Evolutionary conservation across 1,140 invertebrate genomes (phyloP), one percentile per base, ranked within the genome.

Genomic region (Episyrphus balteatus): DNA sequence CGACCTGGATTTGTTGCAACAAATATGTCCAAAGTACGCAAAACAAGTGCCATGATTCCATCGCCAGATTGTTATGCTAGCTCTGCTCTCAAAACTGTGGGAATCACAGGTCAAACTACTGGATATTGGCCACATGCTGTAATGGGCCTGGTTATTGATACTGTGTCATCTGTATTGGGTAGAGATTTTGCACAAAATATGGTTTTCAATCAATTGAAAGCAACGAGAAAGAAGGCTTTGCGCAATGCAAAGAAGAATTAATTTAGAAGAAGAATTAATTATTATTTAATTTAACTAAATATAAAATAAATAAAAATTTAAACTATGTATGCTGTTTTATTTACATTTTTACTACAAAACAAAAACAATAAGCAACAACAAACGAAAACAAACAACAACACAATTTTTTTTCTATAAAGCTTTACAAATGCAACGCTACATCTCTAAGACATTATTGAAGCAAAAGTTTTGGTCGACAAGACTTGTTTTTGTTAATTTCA

Each of bases 1-100:
- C 65, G 84, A 39, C 92, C 92, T 0, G 90, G 87, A 17, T 90
- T 86, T 55, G 92, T 98, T 1, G 86, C 88, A 5, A 92, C 92
- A 0, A 95, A 94, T 56, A 90, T 97, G 90, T 86, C 87, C 15
- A 87, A 86, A 58, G 87, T 95, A 46, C 79, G 79, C 32, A 81
- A 78, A 51, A 71, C 86, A n/a, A 82, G 81, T 2, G 76, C 86
- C 65, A 82, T 88, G 70, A 83, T 83, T 12, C 92, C 92, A 1
- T 79, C 79, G 0, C 81, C 92, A 0, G 74, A 80, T 2, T 76
- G 73, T 12, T 97, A 82, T 70, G 92, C 93, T 5, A 73, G 78
- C 43, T 75, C 80, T 1, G 82, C 89, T 1, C 68, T 96, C 7
- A 78, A 75, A 51, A 85, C 86, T 13, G 73, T 89, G 19, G 89